These are phyloP conservation scores for Raphicerus campestris DNA, from an alignment of 2,113 vertebrate genomes.

Conservation along the genomic window DNA sequence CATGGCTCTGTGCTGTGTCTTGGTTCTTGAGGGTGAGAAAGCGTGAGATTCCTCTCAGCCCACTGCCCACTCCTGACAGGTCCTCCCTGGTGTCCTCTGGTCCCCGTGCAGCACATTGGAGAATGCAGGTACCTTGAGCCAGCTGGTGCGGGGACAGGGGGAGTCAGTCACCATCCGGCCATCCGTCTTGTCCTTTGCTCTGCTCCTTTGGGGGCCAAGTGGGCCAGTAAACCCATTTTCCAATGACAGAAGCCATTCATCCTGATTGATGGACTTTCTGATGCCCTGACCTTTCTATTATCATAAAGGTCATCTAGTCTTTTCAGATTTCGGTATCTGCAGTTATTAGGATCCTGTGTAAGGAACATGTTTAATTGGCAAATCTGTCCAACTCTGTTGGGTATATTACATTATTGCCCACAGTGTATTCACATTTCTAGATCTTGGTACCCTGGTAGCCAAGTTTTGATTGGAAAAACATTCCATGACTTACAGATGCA, in stretches of 20 bases:
- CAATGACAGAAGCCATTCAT: neutral
- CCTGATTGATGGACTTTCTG: slow-evolving; percentile 12
- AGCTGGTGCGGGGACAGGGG: fast-evolving
- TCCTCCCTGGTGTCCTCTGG: fast-evolving
- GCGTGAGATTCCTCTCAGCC: neutral
- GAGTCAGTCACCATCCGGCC: fast-evolving
- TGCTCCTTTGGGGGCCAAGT: neutral
- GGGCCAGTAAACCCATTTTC: slow-evolving; percentile 28
- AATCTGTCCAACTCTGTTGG: neutral
- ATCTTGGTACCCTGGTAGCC: neutral
- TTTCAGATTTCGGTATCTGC: neutral
- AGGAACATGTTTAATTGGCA: neutral
- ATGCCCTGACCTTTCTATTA: slow-evolving; percentile 8
- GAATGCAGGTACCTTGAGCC: neutral
- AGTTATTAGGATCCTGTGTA: neutral
- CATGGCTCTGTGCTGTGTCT: neutral
- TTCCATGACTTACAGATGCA: neutral
- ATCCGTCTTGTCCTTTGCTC: neutral
- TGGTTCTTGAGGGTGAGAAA: neutral
- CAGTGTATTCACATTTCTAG: neutral
- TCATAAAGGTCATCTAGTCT: neutral
- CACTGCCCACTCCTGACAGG: neutral
- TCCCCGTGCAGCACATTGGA: fast-evolving
- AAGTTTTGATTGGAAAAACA: neutral
- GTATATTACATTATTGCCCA: neutral